Evolutionary conservation across 35 echinoderm and acorn worm genomes (phyloP).

Genomic region (Holothuria glaberrima): DNA sequence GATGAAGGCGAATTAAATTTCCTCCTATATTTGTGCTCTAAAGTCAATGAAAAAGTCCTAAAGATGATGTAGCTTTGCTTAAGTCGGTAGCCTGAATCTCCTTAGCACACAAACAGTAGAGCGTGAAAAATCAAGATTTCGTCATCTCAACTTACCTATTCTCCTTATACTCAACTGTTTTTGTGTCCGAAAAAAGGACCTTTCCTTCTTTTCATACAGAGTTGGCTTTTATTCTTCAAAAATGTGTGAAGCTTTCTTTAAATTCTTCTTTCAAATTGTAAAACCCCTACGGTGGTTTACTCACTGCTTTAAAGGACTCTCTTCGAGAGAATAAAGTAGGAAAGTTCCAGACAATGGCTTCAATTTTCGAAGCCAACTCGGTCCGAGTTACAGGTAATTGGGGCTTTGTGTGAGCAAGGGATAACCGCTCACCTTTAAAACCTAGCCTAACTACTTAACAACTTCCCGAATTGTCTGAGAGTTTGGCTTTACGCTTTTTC

Average conservation of each 20-base stretch:
- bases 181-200: background rate
- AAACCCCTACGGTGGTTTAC: constrained; percentile 22
- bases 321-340: background rate
- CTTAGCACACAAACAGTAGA: constrained; percentile 4
- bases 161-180: background rate
- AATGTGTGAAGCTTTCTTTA: constrained; percentile 22
- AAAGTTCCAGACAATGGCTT: background rate
- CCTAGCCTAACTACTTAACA: constrained; percentile 20
- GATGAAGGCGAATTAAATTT: too few relatives aligned
- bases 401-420: background rate
- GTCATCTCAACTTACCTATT: background rate
- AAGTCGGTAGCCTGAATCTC: too few relatives aligned
- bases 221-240: background rate
- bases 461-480: background rate
- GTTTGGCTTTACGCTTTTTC: too few relatives aligned
- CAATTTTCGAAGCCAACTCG: constrained; percentile 18
- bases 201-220: constrained; percentile 10
- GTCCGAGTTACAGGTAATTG: constrained; percentile 31
- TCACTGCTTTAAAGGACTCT: background rate
- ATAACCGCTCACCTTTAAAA: too few relatives aligned
- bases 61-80: too few relatives aligned
- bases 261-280: background rate
- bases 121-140: constrained; percentile 34
- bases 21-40: too few relatives aligned
- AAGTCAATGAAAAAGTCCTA: too few relatives aligned